Evolutionary conservation across 2,888 invertebrate species (phyloP), one percentile per base, ranked within the genome.

Genomic region (Thera obeliscata): DNA sequence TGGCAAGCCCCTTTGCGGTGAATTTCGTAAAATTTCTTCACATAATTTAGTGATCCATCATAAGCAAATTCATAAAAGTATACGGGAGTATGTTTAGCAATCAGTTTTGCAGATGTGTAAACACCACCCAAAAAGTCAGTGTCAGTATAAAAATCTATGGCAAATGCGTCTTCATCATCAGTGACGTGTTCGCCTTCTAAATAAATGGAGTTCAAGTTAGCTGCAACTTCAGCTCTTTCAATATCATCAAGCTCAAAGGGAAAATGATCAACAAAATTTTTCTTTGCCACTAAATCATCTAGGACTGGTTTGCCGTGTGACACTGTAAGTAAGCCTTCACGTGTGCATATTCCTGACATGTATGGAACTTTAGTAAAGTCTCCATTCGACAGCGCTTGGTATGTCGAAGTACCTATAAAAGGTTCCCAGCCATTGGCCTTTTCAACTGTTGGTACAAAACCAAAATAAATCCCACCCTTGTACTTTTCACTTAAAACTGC

Each of bases 11-110:
- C 96, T 73, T 85, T 80, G 0, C 93, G 83, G 0, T 89, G 73
- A 11, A 94, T 85, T 41, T 89, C 85, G 9, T 87, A 78, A 7
- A 87, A 78, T 62, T 87, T 89, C 73, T 95, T 95, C 33, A 90
- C 83, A 67, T 93, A 88, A 78, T 95, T 95, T 2, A 95, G 84
- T 11, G 82, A 85, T 2, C 95, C 95, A 54, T 94, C 91, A 67
- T 95, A 95, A 0, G 94, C 86, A 77, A 95, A 95, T 64, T 94
- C 91, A 73, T 95, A 95, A 7, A 95, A 91, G 75, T 94, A 95
- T 0, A 95, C 89, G 0, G 94, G 91, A 1, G 92, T 87, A 46
- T 84, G 77, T 70, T 88, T 88, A 1, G 88, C 82, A 50, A 90
- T 87, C 38, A 89, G 74, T 54, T 76, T 79, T 1, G 88, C 81